Base-by-base conservation (phyloP, 2,888 invertebrate genomes). In the Clistopyga incitator region DNA sequence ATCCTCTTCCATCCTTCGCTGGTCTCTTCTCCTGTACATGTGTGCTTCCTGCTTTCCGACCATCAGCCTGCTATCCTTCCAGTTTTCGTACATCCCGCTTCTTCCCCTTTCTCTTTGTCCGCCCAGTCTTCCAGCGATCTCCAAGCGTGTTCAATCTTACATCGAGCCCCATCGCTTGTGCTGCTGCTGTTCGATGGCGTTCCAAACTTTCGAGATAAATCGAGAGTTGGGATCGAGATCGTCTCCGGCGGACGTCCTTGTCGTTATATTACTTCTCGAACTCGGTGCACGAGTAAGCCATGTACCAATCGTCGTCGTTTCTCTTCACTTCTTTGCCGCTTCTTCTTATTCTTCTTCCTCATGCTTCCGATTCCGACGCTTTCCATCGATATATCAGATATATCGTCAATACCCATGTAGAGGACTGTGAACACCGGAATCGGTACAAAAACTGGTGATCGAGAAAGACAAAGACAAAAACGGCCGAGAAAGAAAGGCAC, bases 261-360 rank as follows among this genome's bases (percentile, higher is more conserved):
- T 86, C 86, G 88, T 89, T 88, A 90, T 90, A 90, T 90, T 90
- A 89, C 88, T 90, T 89, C 88, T 81, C 75, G 78, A 90, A 90
- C 87, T 89, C 87, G 64, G 56, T 64, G 61, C 54, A 74, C 70
- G 50, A 72, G 47, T 23, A 34, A 47, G 25, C 47, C 42, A 20
- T 45, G 45, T 29, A 65, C 42, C 67, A 56, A 76, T 78, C 70
- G 45, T 84, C 70, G 83, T 78, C 72, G 72, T 80, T 83, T 84
- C 78, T 77, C 78, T 61, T 42, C 54, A 25, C 47, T 50, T 20
- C 50, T 25, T 15, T 29, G 11, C 6, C 42, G 15, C 29, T 42
- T 45, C 20, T 20, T 78, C 45, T 8, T 52, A 15, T 59, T 20
- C 50, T 68, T 54, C 20, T 6, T n/a, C 6, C 34, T 25, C 42